A percentile compares a stretch with the other conserved stretches of the same genome.
Evolutionary conservation across 2,113 vertebrate species (phyloP).

Genomic region (Platichthys flesus): DNA sequence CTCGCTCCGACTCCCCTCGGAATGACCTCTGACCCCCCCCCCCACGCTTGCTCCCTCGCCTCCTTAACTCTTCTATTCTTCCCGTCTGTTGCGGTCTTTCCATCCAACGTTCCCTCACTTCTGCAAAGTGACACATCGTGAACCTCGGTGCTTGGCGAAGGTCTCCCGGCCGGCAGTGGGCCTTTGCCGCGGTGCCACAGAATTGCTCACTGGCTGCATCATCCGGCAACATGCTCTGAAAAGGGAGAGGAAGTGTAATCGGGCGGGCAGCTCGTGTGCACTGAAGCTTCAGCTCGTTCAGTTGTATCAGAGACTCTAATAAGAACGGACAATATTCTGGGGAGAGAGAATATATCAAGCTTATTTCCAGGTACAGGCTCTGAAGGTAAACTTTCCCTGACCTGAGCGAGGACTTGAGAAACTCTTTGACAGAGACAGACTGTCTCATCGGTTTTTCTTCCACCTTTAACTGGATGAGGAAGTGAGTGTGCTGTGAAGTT

Average conservation of each 20-base stretch:
- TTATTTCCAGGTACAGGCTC: slow-evolving; percentile 57
- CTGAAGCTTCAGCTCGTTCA: slow-evolving; percentile 54
- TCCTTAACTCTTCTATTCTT: slow-evolving; percentile 16
- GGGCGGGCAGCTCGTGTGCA: slow-evolving; percentile 55
- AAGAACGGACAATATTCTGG: slow-evolving; percentile 72
- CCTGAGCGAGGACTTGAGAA: slow-evolving; percentile 51
- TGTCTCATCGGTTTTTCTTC: slow-evolving; percentile 44
- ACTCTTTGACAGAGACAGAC: slow-evolving; percentile 44
- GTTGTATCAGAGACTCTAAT: slow-evolving; percentile 69
- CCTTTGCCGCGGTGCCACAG: slow-evolving; percentile 41
- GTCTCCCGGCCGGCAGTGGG: slow-evolving; percentile 49
- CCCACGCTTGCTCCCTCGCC: slow-evolving; percentile 4
- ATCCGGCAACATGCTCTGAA: slow-evolving; percentile 64
- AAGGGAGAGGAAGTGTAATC: slow-evolving; percentile 64
- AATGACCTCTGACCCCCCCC: slow-evolving; percentile 24
- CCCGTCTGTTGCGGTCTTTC: slow-evolving; percentile 1
- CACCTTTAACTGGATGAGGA: slow-evolving; percentile 30
- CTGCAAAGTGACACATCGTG: slow-evolving; percentile 45
- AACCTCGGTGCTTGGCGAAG: background rate
- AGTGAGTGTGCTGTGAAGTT: slow-evolving; percentile 31
- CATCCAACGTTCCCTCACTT: slow-evolving; percentile 21
- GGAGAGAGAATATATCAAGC: slow-evolving; percentile 53
- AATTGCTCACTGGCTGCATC: slow-evolving; percentile 75
- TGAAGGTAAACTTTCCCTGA: slow-evolving; percentile 59
- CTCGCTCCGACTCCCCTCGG: slow-evolving; percentile 2